phyloP scores from a whole-genome alignment of 2,797 vertebrate species.

The Anguilla anguilla region DNA sequence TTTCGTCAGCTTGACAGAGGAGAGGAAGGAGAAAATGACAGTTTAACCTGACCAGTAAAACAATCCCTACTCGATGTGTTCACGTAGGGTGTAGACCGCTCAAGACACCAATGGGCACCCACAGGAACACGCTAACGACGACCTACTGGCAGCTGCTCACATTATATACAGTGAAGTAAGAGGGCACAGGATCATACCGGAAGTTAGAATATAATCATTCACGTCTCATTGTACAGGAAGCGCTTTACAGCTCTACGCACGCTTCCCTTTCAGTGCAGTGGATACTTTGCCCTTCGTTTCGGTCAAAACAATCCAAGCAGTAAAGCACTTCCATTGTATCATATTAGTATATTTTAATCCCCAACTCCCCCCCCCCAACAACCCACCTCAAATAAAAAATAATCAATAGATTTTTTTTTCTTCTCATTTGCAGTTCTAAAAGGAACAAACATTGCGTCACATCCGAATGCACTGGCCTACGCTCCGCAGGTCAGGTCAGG shows the following conservation, averaged over 20 bases:
- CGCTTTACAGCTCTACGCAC: not conserved
- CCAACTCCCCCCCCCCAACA: conserved; percentile 38
- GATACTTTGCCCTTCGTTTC: not conserved
- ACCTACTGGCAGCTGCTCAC: conserved; percentile 61
- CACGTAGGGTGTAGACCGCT: conserved; percentile 66
- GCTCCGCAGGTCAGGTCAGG: conserved; percentile 40
- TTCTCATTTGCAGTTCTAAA: conserved; percentile 54
- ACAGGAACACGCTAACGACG: conserved; percentile 61
- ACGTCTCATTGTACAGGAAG: not conserved
- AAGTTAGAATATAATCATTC: conserved; percentile 47
- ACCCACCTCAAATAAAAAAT: conserved; percentile 51
- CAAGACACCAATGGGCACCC: conserved; percentile 67
- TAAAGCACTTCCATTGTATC: not conserved
- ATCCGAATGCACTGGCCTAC: conserved; percentile 62
- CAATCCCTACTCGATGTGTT: conserved; percentile 70
- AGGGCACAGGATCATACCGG: not conserved
- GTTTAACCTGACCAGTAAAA: conserved; percentile 70
- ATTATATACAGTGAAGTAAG: conserved; percentile 59
- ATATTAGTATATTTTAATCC: conserved; percentile 17
- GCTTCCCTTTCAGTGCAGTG: not conserved
- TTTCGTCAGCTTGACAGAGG: conserved; percentile 63
- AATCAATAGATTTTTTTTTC: conserved; percentile 60
- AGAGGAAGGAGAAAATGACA: conserved; percentile 66
- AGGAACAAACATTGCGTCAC: conserved; percentile 64
- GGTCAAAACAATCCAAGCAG: not conserved